Base-by-base conservation (phyloP, 2,888 invertebrate species). In the Sinotaia quadrata region DNA sequence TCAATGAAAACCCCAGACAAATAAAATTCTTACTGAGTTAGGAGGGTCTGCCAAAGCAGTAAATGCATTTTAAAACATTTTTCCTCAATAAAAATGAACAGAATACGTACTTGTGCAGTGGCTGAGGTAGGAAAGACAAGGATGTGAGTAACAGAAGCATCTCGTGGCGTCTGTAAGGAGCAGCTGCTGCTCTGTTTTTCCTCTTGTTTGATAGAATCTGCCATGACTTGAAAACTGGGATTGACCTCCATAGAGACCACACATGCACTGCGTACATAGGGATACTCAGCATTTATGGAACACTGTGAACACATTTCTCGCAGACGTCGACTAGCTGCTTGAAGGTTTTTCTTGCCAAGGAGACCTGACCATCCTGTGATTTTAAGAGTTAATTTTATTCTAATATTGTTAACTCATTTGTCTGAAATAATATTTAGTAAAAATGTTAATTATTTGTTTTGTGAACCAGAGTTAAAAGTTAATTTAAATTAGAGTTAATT, bases 111-210 rank as follows among this genome's bases (percentile, higher is more conserved):
- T 83, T 83, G 85, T 31, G 87, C 87, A 10, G 84, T 84, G 34
- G 88, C 85, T 5, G 88, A 97, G 49, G 97, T 98, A 60, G 98
- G 98, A 90, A 99, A 98, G 79, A 98, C 98, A 80, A 99, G 92
- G 79, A 99, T 98, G 88, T 99, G 99, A 71, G 98, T 98, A 88
- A 95, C 95, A 68, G 96, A 95, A 75, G 97, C 95, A 90, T 99
- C 98, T 76, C 96, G 93, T 7, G 98, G 98, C 71, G 98, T 98
- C 81, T 95, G 95, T 82, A 98, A 91, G 4, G 85, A 85, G 65
- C 83, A 82, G 66, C 84, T 85, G 73, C 84, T 83, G 69, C 83
- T 81, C 74, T 79, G 82, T 67, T 85, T 85, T 70, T 87, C 86
- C 74, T 87, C 87, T 27, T 79, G 77, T 70, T 87, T 87, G n/a